Evolutionary conservation across 1,140 invertebrate species (phyloP).

Genomic region (Trichogramma pretiosum): DNA sequence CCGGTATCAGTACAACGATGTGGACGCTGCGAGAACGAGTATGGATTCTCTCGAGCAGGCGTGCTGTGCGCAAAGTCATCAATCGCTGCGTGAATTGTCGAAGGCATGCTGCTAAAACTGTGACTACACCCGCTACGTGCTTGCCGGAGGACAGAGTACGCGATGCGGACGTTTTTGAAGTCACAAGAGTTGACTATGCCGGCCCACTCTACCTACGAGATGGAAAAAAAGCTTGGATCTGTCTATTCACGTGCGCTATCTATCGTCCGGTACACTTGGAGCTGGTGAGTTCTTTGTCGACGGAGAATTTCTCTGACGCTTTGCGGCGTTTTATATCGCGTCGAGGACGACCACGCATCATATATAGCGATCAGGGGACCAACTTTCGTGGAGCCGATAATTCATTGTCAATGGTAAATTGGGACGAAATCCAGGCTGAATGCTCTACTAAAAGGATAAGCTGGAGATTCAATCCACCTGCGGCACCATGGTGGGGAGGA

Average conservation of each 20-base stretch:
- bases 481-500: slow-evolving; percentile 1
- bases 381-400: slow-evolving; percentile 32
- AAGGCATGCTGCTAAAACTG: slow-evolving; percentile 20
- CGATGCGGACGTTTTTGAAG: slow-evolving; percentile 22
- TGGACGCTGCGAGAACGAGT: slow-evolving; percentile 21
- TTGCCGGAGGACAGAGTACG: slow-evolving; percentile 19
- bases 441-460: not conserved
- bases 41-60: slow-evolving; percentile 20
- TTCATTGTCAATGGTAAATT: slow-evolving; percentile 26
- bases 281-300: slow-evolving; percentile 21
- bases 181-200: slow-evolving; percentile 23
- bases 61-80: slow-evolving; percentile 22
- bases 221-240: slow-evolving; percentile 22
- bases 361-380: slow-evolving; percentile 39
- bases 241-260: slow-evolving; percentile 25
- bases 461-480: slow-evolving; percentile 8
- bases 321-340: too few relatives aligned
- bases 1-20: slow-evolving; percentile 19
- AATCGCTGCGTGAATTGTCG: slow-evolving; percentile 25
- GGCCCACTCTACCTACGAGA: slow-evolving; percentile 21
- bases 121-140: slow-evolving; percentile 17
- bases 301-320: slow-evolving; percentile 14
- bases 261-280: slow-evolving; percentile 28
- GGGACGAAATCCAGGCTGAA: slow-evolving; percentile 14
- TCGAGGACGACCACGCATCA: slow-evolving; percentile 28